Percentiles rank a stretch among this genome's conserved stretches.
Evolutionary conservation across 53 echinoderm and acorn worm genomes (phyloP).

Genomic region (Actinopyga echinites): DNA sequence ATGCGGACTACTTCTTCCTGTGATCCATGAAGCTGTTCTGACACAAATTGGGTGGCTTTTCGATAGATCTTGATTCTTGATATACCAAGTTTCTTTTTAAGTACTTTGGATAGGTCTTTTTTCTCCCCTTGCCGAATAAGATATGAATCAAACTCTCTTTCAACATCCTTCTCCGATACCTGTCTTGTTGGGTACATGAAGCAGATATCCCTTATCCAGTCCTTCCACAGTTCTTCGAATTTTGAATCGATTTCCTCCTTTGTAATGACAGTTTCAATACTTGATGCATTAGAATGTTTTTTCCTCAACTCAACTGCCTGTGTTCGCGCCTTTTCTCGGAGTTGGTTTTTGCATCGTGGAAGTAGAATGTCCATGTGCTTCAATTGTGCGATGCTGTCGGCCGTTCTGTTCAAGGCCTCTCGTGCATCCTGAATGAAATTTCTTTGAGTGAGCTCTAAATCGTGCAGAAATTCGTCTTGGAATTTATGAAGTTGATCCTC

Average conservation of each 20-base stretch:
- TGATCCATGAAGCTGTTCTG: too few species aligned
- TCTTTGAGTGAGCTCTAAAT: constrained; percentile 5
- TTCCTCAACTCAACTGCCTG: constrained; percentile 8
- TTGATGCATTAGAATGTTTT: not conserved
- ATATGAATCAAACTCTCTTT: constrained; percentile 10
- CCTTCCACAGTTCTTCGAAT: constrained; percentile 12
- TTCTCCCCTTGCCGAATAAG: not conserved
- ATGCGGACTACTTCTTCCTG: not conserved
- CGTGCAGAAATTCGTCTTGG: constrained; percentile 8
- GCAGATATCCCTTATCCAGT: not conserved
- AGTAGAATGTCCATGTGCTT: constrained; percentile 26
- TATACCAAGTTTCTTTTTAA: constrained; percentile 1
- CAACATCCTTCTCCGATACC: not conserved
- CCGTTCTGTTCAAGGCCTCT: not conserved
- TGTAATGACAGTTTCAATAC: not conserved
- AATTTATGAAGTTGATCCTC: constrained; percentile 10
- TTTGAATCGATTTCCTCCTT: not conserved
- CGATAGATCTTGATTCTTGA: not conserved
- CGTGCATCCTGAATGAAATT: constrained; percentile 6
- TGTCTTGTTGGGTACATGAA: not conserved
- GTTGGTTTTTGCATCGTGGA: constrained; percentile 14
- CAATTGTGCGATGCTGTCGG: not conserved
- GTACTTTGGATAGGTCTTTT: not conserved
- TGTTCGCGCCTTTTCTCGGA: constrained; percentile 3
- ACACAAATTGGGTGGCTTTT: not conserved